Evolutionary conservation across 2,888 invertebrate species (phyloP).

Genomic region (Dicycla oo): DNA sequence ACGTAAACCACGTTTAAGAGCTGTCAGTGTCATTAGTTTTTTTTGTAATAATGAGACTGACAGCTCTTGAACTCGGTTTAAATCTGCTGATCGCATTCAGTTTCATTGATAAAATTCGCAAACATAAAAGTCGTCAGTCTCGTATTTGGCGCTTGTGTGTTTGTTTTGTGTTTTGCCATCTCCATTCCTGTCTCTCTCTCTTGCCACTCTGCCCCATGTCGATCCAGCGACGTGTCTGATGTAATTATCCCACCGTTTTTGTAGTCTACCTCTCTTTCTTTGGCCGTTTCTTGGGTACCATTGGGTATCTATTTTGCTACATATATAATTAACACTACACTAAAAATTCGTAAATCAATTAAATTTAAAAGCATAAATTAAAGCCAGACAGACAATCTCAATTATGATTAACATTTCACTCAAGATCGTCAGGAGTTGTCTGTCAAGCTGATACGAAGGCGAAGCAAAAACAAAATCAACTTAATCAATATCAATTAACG

Average conservation of each 20-base stretch:
- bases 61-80: too few species aligned
- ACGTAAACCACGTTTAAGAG: too few species aligned
- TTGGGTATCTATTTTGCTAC: background rate
- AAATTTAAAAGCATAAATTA: constrained; percentile 63
- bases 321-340: constrained; percentile 4
- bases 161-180: background rate
- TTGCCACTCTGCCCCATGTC: background rate
- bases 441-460: constrained; percentile 37
- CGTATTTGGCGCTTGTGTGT: background rate
- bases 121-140: background rate
- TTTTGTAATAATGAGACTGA: too few species aligned
- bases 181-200: background rate
- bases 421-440: constrained; percentile 68
- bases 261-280: background rate
- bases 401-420: constrained; percentile 76
- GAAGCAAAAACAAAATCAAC: constrained; percentile 68
- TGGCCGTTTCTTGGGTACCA: background rate
- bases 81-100: too few species aligned
- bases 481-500: constrained; percentile 73
- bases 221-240: background rate
- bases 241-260: background rate
- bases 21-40: too few species aligned
- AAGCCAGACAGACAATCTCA: constrained; percentile 67
- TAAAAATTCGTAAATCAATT: constrained; percentile 29
- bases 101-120: too few species aligned